Base-by-base conservation (phyloP, 2,888 invertebrate genomes). In the Platypus cylindrus region DNA sequence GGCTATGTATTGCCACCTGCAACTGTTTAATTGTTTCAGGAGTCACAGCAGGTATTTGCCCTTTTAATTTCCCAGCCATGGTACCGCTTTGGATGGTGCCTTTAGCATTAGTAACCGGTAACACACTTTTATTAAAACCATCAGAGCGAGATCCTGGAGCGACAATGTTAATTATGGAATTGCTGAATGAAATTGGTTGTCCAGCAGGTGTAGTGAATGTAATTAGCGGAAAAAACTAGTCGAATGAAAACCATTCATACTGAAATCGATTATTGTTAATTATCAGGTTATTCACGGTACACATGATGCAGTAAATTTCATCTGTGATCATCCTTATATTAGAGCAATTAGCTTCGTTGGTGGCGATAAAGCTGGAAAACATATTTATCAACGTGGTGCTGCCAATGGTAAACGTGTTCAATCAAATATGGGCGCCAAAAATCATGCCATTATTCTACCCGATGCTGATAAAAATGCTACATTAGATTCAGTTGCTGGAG, bases 31-130 rank as follows among this genome's bases (percentile, higher is more conserved):
- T 14, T 29, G 14, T 5, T 16, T 29, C 15, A 27, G 27, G 27
- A 4, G 27, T 27, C 4, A 27, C 27, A 15, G 27, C 27, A 15
- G 94, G 95, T 30, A 91, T 97, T 50, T 85, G 91, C n/a, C 95
- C 95, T 0, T 97, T 97, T 63, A 97, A 97, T 63, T 98, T 97
- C 64, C 98, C 98, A 0, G 97, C 97, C 17, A 98, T 98, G 98
- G 94, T 98, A 48, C 98, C 98, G 0, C 69, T 98, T 3, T 98
- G 98, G 97, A 84, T 84, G 74, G 83, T 83, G 71, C 85, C 86
- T 0, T 67, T 84, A 30, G 77, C 85, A 11, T 66, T 84, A 23
- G 80, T 89, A 4, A 89, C 93, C 34, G 98, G 98, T 29, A 98
- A 98, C 63, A 89, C 97, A 0, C 83, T 85, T 62, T 68, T 98